phyloP scores from a whole-genome alignment of 2,113 vertebrate species.

The Cygnus buccinator region DNA sequence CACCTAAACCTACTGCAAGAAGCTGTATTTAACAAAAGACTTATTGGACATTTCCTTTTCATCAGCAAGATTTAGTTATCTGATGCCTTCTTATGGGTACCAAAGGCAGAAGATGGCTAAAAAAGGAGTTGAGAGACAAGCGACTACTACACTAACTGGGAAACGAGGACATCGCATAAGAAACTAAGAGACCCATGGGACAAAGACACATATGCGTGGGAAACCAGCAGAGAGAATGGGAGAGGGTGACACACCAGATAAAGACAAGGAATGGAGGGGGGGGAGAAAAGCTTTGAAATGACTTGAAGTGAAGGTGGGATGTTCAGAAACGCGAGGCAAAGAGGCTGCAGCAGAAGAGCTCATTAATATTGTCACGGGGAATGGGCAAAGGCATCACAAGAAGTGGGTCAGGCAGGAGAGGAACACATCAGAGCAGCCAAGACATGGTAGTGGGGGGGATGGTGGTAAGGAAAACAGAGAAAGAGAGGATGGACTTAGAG shows the following conservation, averaged over 20 bases:
- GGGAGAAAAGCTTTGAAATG: neutral
- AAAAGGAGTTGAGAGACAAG: neutral
- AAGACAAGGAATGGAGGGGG: neutral
- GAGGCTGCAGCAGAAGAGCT: neutral
- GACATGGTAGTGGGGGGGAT: fast-evolving
- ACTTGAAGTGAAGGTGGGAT: neutral
- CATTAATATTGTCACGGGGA: neutral
- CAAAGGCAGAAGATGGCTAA: neutral
- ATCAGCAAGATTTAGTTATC: neutral
- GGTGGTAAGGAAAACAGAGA: neutral
- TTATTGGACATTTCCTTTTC: neutral
- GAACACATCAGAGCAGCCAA: neutral
- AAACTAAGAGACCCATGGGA: neutral
- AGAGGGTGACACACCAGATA: neutral
- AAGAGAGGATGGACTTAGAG: neutral
- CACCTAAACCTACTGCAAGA: neutral
- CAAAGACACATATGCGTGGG: neutral
- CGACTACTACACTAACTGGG: neutral
- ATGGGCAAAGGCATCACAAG: neutral
- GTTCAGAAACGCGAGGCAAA: neutral
- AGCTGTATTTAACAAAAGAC: neutral
- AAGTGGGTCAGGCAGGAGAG: neutral
- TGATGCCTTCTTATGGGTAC: neutral
- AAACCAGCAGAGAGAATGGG: neutral
- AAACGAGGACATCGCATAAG: neutral